These are phyloP conservation scores for Sycobia sp. DNA, from an alignment of 1,140 invertebrate genomes.

Conservation along the genomic window DNA sequence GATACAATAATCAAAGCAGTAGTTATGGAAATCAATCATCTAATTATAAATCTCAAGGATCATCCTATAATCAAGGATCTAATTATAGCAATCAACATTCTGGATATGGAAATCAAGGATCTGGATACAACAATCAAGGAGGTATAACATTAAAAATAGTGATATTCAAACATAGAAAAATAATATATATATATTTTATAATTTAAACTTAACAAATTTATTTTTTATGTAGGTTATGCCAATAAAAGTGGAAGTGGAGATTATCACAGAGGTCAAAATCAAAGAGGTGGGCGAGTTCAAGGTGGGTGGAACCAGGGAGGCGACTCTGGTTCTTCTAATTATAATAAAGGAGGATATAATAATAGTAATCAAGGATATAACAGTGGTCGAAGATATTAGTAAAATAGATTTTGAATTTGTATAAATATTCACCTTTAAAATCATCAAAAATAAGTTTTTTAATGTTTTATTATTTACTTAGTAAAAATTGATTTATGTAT, in stretches of 20 bases:
- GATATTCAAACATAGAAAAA: conserved; percentile 22
- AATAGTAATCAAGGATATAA: conserved; percentile 34
- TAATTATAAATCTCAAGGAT: not conserved
- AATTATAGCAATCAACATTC: conserved; percentile 15
- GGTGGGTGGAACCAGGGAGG: conserved; percentile 55
- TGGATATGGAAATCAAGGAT: conserved; percentile 19
- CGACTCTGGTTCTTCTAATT: conserved; percentile 30
- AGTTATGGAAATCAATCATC: conserved; percentile 26
- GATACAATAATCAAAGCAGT: conserved; percentile 26
- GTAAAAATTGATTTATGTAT: conserved; percentile 19
- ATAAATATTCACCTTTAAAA: conserved; percentile 2
- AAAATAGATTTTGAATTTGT: conserved; percentile 1
- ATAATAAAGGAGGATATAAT: conserved; percentile 47
- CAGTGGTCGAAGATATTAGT: conserved; percentile 37
- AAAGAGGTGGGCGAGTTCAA: conserved; percentile 53
- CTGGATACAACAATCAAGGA: conserved; percentile 13
- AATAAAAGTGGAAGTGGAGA: conserved; percentile 30
- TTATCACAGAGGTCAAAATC: conserved; percentile 35
- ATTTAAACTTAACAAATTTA: not conserved
- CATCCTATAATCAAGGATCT: not conserved
- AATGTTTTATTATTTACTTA: conserved; percentile 3
- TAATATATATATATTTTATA: conserved; percentile 17
- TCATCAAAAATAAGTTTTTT: not conserved
- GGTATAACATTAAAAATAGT: conserved; percentile 20
- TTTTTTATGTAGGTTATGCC: conserved; percentile 20